Base-by-base conservation (phyloP, 2,113 vertebrate genomes). In the Pycnonotus jocosus region DNA sequence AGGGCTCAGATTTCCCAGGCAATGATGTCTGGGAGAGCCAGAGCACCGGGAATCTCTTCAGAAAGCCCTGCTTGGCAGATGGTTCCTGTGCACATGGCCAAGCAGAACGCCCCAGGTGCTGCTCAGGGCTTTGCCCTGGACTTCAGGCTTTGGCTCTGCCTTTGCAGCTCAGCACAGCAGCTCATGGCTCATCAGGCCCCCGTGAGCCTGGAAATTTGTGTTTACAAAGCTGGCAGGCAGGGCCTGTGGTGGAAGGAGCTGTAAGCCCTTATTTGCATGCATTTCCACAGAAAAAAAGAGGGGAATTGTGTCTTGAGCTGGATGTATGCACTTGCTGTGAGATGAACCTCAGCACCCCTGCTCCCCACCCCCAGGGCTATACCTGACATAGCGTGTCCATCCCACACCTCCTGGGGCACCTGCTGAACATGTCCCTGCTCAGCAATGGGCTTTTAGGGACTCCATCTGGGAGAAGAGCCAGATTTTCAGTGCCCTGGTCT, bases 401-500 rank as follows among this genome's bases (percentile, higher is more conserved):
- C 16, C 60, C 15, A 8, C 47, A 12, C 35, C 20, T 68, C 91
- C 54, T 1, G 1, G 14, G 54, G 16, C 42, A 66, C 7, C 70
- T 42, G 70, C 69, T 10, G 47, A 57, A 69, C 65, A 3, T 0
- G 1, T 22, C 6, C 7, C 23, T 33, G 70, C 8, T 4, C 0
- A 6, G 35, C 40, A 44, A 6, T 1, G 40, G 28, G 12, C n/a
- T 17, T 61, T 42, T 6, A 10, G 54, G 47, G 18, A 73, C 11
- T 20, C 25, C 25, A 61, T 90, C 8, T 15, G 8, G 28, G 10
- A 42, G 6, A 57, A 86, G 8, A 48, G 38, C 0, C 0, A 47
- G 33, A 9, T 28, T 83, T 61, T 54, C 35, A 5, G 24, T 53
- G 54, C 6, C 54, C 31, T 44, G n/a, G 1, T 38, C 33, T 44